A percentile compares a stretch with the other conserved stretches of the same genome.
Conservation (phyloP, 2,888 invertebrate species). For the Pollenia angustigena region DNA sequence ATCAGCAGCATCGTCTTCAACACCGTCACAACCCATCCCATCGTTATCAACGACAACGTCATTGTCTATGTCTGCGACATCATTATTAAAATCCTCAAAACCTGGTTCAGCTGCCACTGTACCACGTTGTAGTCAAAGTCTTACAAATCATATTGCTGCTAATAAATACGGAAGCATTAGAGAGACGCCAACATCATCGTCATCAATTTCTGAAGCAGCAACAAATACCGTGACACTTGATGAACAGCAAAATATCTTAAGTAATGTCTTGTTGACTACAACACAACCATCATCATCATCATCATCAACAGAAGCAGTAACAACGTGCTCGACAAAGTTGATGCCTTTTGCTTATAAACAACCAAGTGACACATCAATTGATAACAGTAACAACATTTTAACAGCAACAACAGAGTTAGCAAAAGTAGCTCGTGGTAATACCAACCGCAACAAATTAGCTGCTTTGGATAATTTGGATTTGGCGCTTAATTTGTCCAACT, state of each 20-base stretch:
- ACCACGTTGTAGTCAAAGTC: constrained; percentile 78
- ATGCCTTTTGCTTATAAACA: constrained; percentile 75
- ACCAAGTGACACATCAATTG: constrained; percentile 79
- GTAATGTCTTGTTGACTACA: constrained; percentile 71
- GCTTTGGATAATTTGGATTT: constrained; percentile 81
- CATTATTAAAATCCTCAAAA: constrained; percentile 66
- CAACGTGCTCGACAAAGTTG: constrained; percentile 51
- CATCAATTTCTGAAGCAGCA: constrained; percentile 50
- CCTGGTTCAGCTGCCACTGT: constrained; percentile 77
- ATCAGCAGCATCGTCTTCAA: constrained; percentile 34
- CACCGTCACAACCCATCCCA: constrained; percentile 40
- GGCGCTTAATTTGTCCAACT: constrained; percentile 79
- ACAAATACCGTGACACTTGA: constrained; percentile 79
- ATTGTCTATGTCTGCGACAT: constrained; percentile 67
- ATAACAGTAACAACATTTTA: constrained; percentile 61
- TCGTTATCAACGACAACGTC: constrained; percentile 64
- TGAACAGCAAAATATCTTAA: constrained; percentile 78
- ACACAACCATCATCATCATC: constrained; percentile 57
- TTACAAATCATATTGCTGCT: constrained; percentile 66
- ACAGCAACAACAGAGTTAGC: constrained; percentile 52
- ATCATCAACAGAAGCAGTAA: constrained; percentile 54
- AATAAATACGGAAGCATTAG: constrained; percentile 74
- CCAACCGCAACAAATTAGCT: constrained; percentile 75
- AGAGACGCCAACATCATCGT: constrained; percentile 75
- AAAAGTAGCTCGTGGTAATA: constrained; percentile 34